These are phyloP conservation scores for Passerculus sandwichensis DNA, from an alignment of 2,797 vertebrate genomes.

Conservation along the genomic window DNA sequence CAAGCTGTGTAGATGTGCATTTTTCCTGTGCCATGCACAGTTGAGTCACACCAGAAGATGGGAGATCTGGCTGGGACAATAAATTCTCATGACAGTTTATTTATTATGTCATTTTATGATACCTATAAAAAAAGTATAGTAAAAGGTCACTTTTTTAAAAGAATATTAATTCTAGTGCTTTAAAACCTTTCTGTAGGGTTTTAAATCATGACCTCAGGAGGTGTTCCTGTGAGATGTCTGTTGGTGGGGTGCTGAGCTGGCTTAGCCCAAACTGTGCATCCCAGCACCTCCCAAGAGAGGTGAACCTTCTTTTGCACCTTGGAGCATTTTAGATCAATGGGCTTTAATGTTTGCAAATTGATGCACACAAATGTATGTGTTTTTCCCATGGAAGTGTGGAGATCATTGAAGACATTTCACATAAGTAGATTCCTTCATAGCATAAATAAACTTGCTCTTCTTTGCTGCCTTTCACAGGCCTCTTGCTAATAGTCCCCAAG, in stretches of 20 bases:
- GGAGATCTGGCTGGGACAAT: background rate
- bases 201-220: background rate
- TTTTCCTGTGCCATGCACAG: background rate
- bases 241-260: background rate
- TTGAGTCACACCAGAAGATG: background rate
- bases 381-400: background rate
- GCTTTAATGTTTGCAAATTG: background rate
- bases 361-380: rapidly evolving
- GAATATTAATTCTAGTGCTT: background rate
- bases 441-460: background rate
- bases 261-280: background rate
- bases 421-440: background rate
- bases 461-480: constrained; percentile 16
- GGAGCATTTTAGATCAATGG: background rate
- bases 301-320: background rate
- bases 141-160: background rate
- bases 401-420: background rate
- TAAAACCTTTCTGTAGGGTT: background rate
- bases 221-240: background rate
- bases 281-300: background rate
- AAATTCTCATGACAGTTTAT: background rate
- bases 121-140: background rate
- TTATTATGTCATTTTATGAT: background rate
- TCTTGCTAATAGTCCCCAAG: background rate
- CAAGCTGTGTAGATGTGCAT: background rate